A percentile compares a stretch with the other conserved stretches of the same genome.
Evolutionary conservation across 2,113 vertebrate genomes (phyloP).

Genomic region (Xiphophorus hellerii): DNA sequence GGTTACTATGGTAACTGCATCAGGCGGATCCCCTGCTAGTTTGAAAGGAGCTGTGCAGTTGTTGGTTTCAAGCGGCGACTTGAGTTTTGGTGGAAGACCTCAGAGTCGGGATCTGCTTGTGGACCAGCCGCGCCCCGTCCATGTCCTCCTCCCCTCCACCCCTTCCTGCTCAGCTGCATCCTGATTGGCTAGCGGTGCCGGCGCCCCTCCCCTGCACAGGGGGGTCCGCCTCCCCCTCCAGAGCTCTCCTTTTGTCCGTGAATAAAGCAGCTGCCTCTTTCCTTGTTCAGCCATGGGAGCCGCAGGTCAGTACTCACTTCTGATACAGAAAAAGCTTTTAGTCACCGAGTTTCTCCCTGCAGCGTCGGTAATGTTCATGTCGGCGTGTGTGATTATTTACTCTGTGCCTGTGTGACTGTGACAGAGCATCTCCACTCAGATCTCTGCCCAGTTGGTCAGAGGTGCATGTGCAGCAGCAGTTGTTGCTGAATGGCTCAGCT

Average conservation of each 20-base stretch:
- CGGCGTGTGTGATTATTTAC: slow-evolving; percentile 28
- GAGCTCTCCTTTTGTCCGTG: slow-evolving; percentile 79
- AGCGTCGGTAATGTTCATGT: slow-evolving; percentile 23
- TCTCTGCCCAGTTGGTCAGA: slow-evolving; percentile 23
- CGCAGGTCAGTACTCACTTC: slow-evolving; percentile 81
- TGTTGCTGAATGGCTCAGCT: slow-evolving; percentile 8
- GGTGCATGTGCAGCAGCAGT: slow-evolving; percentile 34
- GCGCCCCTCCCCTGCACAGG: slow-evolving; percentile 62
- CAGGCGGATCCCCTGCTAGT: slow-evolving; percentile 62
- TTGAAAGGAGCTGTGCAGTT: slow-evolving; percentile 18
- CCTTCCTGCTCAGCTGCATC: slow-evolving; percentile 26
- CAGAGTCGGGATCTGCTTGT: slow-evolving; percentile 36
- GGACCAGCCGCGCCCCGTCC: slow-evolving; percentile 66
- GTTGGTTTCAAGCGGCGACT: not conserved
- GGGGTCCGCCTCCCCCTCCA: slow-evolving; percentile 49
- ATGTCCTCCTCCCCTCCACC: slow-evolving; percentile 6
- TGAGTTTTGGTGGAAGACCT: slow-evolving; percentile 35
- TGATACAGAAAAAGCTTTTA: slow-evolving; percentile 62
- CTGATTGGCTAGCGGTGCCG: slow-evolving; percentile 66
- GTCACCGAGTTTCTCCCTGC: slow-evolving; percentile 25
- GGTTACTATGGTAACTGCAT: slow-evolving; percentile 85
- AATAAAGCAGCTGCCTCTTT: slow-evolving; percentile 80
- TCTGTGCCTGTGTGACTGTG: slow-evolving; percentile 43
- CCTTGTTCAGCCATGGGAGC: slow-evolving; percentile 82
- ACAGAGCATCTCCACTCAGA: slow-evolving; percentile 56